Base-by-base conservation (phyloP, 1,140 invertebrate species). In the Cherax destructor region DNA sequence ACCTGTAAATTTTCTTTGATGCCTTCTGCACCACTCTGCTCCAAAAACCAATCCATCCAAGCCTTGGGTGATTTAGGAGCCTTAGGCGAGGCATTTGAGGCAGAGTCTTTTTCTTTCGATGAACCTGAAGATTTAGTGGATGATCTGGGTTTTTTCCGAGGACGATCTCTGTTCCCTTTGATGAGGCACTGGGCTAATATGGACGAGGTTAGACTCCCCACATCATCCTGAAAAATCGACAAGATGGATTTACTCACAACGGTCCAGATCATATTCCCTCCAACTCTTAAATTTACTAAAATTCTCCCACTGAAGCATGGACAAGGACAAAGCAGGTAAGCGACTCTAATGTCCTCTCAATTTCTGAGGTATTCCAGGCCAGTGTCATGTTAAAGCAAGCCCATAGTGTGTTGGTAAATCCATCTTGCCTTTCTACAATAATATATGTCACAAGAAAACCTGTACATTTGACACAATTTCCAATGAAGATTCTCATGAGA, bases 11-110 rank as follows among this genome's bases (percentile, higher is more conserved):
- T 92, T 56, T 83, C 86, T 80, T 92, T 92, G 83, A 92, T 92
- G 11, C 92, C 92, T 61, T 92, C 92, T 1, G 86, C 83, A 11
- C 91, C 91, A 61, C 84, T 91, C 47, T 91, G 92, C 77, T 92
- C 92, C 30, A 92, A 30, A 72, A 92, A 92, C 92, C 92, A 92
- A 18, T 92, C 88, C 92, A 92, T 92, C 92, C 92, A 92, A 56
- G 88, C 76, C 78, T 91, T 92, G 30, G 88, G 88, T 21, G 88
- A 91, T 30, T 85, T 85, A 30, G 83, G 83, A 49, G 69, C 78
- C 74, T 91, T 85, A 9, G 88, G 76, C 30, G 83, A 79, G 65
- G 59, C 59, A 47, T 52, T 74, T 13, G 80, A 47, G 11, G 87
- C 59, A 30, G 69, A 56, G 18, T 84, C 88, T 69, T 91, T 91